Percentiles rank a stretch among this genome's conserved stretches.
Evolutionary conservation across 2,113 vertebrate genomes (phyloP).

Genomic region (Bubo bubo): DNA sequence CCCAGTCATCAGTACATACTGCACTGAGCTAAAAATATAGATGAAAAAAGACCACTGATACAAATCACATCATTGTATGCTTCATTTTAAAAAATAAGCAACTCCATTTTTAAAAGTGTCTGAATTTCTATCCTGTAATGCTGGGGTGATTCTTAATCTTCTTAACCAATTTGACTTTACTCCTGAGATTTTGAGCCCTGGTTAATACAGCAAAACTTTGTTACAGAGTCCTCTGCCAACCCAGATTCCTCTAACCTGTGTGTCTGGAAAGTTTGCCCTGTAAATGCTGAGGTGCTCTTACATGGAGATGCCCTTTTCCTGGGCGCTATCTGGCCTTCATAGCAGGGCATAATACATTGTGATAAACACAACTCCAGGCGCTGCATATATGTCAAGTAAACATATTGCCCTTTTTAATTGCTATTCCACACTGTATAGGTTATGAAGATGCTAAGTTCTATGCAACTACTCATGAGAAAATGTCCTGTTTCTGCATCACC

Average conservation of each 20-base stretch:
- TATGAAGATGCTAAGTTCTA: not conserved
- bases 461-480: not conserved
- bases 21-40: not conserved
- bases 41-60: not conserved
- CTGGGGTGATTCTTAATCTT: not conserved
- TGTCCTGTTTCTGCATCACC: not conserved
- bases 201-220: not conserved
- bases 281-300: not conserved
- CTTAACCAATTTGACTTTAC: not conserved
- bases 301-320: not conserved
- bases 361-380: not conserved
- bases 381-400: not conserved
- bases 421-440: not conserved
- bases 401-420: not conserved
- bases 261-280: not conserved
- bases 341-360: not conserved
- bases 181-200: not conserved
- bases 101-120: not conserved
- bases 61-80: not conserved
- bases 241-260: not conserved
- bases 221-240: not conserved
- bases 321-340: not conserved
- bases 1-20: not conserved
- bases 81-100: not conserved
- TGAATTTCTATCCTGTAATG: not conserved